Conservation (phyloP, 2,888 invertebrate species). For the Synergus gifuensis region DNA sequence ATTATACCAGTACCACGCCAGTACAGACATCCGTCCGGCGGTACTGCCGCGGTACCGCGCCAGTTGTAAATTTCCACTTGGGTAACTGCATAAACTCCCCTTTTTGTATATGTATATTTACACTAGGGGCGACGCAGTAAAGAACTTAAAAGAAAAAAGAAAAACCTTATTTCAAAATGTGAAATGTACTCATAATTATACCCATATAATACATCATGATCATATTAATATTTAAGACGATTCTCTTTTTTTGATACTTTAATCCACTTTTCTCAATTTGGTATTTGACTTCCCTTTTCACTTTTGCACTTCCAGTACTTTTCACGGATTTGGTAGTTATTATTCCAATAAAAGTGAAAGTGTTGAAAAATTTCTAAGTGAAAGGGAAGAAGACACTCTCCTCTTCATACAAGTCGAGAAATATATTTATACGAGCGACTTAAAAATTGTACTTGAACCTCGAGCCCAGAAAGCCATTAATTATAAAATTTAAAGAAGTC, state of each 20-base stretch:
- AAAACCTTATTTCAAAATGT: slow-evolving; percentile 15
- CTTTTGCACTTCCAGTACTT: slow-evolving; percentile 32
- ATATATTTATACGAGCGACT: slow-evolving; percentile 32
- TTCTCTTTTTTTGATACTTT: not conserved
- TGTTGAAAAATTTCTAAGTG: slow-evolving; percentile 42
- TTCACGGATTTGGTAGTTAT: slow-evolving; percentile 39
- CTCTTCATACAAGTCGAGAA: slow-evolving; percentile 36
- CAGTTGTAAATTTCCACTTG: too few species aligned
- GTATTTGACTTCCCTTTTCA: slow-evolving; percentile 10
- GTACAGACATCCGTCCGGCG: too few species aligned
- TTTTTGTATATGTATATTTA: not conserved
- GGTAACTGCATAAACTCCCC: slow-evolving; percentile 30
- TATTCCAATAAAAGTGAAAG: slow-evolving; percentile 42
- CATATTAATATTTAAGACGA: not conserved
- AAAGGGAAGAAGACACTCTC: slow-evolving; percentile 41
- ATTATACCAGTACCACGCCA: too few species aligned
- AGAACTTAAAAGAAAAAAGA: not conserved
- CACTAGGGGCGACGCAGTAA: not conserved
- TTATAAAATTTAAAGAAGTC: not conserved
- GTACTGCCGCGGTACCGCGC: too few species aligned
- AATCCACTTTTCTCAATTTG: not conserved
- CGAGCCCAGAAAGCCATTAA: not conserved
- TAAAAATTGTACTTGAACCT: slow-evolving; percentile 13
- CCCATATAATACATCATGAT: not conserved
- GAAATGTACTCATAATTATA: not conserved